Conservation (phyloP, 1,140 invertebrate species). For the Tetramorium parvispinum region DNA sequence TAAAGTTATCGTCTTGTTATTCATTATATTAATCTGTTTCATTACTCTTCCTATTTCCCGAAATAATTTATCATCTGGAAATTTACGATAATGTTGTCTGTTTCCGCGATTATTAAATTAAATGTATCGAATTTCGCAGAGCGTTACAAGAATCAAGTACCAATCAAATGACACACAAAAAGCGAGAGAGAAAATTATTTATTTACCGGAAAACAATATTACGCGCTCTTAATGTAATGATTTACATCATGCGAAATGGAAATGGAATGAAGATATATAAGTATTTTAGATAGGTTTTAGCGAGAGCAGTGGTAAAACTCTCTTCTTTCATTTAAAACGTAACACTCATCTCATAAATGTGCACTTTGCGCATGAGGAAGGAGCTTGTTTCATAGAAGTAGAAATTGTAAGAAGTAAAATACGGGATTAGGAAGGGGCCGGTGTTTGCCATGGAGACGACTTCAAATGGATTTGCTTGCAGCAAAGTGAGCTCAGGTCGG, state of each 20-base stretch:
- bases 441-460: slow-evolving; percentile 44
- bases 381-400: slow-evolving; percentile 44
- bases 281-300: neutral
- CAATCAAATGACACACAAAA: neutral
- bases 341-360: slow-evolving; percentile 52
- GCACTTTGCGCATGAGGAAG: slow-evolving; percentile 48
- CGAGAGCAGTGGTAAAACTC: neutral
- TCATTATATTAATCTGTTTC: neutral
- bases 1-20: slow-evolving; percentile 9
- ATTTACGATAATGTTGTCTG: neutral
- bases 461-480: slow-evolving; percentile 60
- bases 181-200: neutral
- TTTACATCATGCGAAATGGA: neutral
- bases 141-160: neutral
- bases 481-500: slow-evolving; percentile 57
- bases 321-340: slow-evolving; percentile 38
- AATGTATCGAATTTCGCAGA: neutral
- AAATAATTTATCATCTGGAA: neutral
- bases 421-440: slow-evolving; percentile 45
- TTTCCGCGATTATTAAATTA: neutral
- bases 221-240: neutral
- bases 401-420: slow-evolving; percentile 59
- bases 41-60: neutral
- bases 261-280: neutral
- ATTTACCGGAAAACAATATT: slow-evolving; percentile 15